phyloP scores from a whole-genome alignment of 2,113 vertebrate genomes.

The Ondatra zibethicus region DNA sequence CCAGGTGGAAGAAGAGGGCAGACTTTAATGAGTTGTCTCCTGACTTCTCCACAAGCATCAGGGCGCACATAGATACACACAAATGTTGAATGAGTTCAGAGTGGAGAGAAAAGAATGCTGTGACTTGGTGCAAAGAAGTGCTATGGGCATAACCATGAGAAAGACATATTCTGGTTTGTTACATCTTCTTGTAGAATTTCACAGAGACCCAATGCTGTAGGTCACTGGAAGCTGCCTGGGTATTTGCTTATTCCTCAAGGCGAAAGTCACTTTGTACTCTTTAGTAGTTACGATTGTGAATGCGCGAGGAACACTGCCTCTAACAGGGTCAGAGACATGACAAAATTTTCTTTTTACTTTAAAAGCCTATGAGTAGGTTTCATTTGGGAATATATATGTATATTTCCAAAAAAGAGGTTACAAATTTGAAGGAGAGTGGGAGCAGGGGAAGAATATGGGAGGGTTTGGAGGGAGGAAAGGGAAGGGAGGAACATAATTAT shows the following conservation, averaged over 20 bases:
- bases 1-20: neutral
- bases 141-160: neutral
- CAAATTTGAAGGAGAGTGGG: neutral
- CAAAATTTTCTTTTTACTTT: constrained; percentile 16
- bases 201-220: neutral
- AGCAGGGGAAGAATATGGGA: neutral
- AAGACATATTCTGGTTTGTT: neutral
- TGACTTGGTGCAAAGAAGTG: neutral
- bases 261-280: neutral
- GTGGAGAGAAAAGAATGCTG: neutral
- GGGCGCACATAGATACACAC: neutral
- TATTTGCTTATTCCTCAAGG: neutral
- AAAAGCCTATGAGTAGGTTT: neutral
- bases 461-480: neutral
- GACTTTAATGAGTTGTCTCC: neutral
- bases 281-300: neutral
- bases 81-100: neutral
- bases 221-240: neutral
- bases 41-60: neutral
- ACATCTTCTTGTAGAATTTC: neutral
- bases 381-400: neutral
- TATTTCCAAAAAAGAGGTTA: neutral
- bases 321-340: constrained; percentile 25
- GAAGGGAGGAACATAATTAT: neutral
- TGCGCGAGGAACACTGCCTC: neutral